phyloP scores from a whole-genome alignment of 2,888 invertebrate genomes.

The Pristionchus entomophagus region DNA sequence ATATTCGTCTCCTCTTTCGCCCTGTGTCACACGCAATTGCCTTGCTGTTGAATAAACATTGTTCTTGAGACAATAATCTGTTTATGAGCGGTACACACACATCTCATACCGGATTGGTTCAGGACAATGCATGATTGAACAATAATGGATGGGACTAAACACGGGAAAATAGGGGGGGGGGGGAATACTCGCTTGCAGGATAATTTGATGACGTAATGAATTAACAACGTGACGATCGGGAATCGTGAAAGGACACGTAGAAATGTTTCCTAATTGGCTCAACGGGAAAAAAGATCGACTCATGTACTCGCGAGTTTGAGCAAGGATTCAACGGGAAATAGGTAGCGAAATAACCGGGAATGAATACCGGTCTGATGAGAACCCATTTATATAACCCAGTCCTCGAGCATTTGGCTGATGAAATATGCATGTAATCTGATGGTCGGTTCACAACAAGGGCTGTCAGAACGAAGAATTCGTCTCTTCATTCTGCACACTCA shows the following conservation, averaged over 20 bases:
- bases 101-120: neutral
- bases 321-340: neutral
- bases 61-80: neutral
- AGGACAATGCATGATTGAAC: neutral
- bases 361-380: too few relatives aligned
- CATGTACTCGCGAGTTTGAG: too few relatives aligned
- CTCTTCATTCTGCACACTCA: too few relatives aligned
- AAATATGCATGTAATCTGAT: too few relatives aligned
- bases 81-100: slow-evolving; percentile 7
- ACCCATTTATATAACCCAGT: too few relatives aligned
- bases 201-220: neutral
- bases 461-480: too few relatives aligned
- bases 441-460: too few relatives aligned
- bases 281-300: neutral
- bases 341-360: too few relatives aligned
- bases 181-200: neutral
- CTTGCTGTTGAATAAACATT: neutral
- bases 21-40: neutral
- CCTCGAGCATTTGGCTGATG: too few relatives aligned
- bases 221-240: neutral
- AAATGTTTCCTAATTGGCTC: slow-evolving; percentile 19
- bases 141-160: too few relatives aligned
- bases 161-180: too few relatives aligned
- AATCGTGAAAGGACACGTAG: neutral
- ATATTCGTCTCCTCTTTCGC: neutral